phyloP scores from a whole-genome alignment of 1,140 invertebrate genomes.

The Hestina assimilis region DNA sequence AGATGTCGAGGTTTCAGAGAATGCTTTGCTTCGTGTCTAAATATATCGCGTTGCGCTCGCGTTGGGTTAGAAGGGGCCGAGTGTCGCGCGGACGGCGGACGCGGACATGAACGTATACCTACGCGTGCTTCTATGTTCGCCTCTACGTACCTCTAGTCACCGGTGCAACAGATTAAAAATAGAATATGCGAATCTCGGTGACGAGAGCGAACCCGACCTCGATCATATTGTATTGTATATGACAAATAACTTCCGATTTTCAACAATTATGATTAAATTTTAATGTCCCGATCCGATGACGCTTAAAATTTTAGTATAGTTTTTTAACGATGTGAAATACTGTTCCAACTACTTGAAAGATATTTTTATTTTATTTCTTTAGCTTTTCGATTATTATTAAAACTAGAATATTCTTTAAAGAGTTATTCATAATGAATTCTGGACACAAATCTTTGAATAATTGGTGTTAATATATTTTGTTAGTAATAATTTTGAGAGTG shows the following conservation, averaged over 20 bases:
- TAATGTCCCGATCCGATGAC: neutral
- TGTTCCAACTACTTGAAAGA: neutral
- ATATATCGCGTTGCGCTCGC: slow-evolving; percentile 50
- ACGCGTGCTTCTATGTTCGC: too few relatives aligned
- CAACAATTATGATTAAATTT: neutral
- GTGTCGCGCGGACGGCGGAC: slow-evolving; percentile 21
- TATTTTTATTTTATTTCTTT: neutral
- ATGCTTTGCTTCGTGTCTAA: slow-evolving; percentile 66
- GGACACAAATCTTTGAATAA: too few relatives aligned
- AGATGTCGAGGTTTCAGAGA: slow-evolving; percentile 69
- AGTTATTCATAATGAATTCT: too few relatives aligned
- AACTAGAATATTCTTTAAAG: too few relatives aligned
- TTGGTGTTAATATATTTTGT: too few relatives aligned
- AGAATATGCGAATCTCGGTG: slow-evolving; percentile 39
- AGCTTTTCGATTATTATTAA: too few relatives aligned
- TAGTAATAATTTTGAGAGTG: too few relatives aligned
- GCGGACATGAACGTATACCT: slow-evolving; percentile 16
- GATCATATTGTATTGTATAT: slow-evolving; percentile 1
- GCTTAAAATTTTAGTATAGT: too few relatives aligned
- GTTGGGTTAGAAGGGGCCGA: slow-evolving; percentile 7
- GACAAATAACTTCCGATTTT: neutral
- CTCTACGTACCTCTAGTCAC: too few relatives aligned
- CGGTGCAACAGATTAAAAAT: slow-evolving; percentile 41
- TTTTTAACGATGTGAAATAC: neutral
- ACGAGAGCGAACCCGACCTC: slow-evolving; percentile 15